These are phyloP conservation scores for Harpegnathos saltator DNA, from an alignment of 1,140 invertebrate species.

Conservation along the genomic window DNA sequence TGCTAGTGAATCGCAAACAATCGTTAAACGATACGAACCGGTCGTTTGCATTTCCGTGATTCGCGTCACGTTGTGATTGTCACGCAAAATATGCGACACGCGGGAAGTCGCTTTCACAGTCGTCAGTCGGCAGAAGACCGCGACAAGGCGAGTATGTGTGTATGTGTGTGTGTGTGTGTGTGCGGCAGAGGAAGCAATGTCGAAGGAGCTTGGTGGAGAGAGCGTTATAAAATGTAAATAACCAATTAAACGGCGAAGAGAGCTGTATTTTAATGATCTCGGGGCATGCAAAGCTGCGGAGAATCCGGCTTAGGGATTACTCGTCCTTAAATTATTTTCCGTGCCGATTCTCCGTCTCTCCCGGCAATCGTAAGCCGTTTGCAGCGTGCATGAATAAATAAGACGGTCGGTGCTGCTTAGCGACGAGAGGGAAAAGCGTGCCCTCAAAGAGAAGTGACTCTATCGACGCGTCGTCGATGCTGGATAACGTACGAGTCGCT, in stretches of 20 bases:
- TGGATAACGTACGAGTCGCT: slow-evolving; percentile 8
- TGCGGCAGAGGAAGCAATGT: too few relatives aligned
- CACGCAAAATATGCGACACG: slow-evolving; percentile 16
- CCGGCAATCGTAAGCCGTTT: slow-evolving; percentile 34
- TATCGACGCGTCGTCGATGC: slow-evolving; percentile 7
- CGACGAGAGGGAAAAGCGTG: slow-evolving; percentile 17
- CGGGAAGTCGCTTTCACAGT: slow-evolving; percentile 34
- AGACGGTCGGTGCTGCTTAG: slow-evolving; percentile 33
- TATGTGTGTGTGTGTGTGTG: too few relatives aligned
- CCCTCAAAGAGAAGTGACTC: slow-evolving; percentile 57
- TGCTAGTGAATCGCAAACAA: slow-evolving; percentile 27
- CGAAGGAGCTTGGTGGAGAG: too few relatives aligned
- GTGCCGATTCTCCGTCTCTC: slow-evolving; percentile 42
- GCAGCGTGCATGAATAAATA: slow-evolving; percentile 60
- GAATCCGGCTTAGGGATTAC: slow-evolving; percentile 41
- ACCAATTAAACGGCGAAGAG: slow-evolving; percentile 51
- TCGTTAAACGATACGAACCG: slow-evolving; percentile 34
- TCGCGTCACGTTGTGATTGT: slow-evolving; percentile 17
- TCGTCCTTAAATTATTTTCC: slow-evolving; percentile 59
- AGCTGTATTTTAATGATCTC: slow-evolving; percentile 47
- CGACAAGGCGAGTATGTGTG: too few relatives aligned
- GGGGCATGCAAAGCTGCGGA: slow-evolving; percentile 33
- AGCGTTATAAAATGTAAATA: slow-evolving; percentile 48
- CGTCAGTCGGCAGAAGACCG: neutral
- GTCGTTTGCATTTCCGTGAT: slow-evolving; percentile 29